Evolutionary conservation across 2,113 vertebrate species (phyloP).

Genomic region (Ahaetulla prasina): DNA sequence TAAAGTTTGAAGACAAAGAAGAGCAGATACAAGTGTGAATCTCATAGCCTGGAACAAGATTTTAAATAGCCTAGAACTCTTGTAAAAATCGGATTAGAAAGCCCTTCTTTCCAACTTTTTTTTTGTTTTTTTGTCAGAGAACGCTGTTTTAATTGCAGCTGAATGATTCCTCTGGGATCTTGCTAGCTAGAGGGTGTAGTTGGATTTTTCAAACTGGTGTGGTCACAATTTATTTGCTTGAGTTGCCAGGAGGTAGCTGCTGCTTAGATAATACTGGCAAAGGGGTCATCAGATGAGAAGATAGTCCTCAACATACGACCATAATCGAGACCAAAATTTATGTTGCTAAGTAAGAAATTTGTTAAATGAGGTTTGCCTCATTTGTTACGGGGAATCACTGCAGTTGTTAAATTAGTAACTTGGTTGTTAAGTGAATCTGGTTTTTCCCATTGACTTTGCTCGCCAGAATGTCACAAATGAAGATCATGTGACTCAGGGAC

Average conservation of each 20-base stretch:
- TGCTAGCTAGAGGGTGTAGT: neutral
- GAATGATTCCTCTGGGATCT: neutral
- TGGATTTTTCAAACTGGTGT: neutral
- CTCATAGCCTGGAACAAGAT: neutral
- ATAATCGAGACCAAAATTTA: neutral
- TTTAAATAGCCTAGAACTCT: neutral
- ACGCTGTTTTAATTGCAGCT: neutral
- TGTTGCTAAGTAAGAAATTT: neutral
- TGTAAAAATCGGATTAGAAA: neutral
- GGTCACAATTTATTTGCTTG: neutral
- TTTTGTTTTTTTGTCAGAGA: neutral
- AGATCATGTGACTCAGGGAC: neutral
- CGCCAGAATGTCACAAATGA: neutral
- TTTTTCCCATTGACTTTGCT: neutral
- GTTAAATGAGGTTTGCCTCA: neutral
- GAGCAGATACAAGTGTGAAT: neutral
- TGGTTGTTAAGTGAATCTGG: neutral
- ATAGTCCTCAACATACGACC: neutral
- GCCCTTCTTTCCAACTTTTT: neutral
- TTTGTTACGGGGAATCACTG: neutral
- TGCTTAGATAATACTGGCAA: neutral
- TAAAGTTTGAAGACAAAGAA: neutral
- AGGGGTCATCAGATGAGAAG: neutral
- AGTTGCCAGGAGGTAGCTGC: neutral
- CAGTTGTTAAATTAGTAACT: neutral